Conservation (phyloP, 2,113 vertebrate species). For the Pachyramphus minor region DNA sequence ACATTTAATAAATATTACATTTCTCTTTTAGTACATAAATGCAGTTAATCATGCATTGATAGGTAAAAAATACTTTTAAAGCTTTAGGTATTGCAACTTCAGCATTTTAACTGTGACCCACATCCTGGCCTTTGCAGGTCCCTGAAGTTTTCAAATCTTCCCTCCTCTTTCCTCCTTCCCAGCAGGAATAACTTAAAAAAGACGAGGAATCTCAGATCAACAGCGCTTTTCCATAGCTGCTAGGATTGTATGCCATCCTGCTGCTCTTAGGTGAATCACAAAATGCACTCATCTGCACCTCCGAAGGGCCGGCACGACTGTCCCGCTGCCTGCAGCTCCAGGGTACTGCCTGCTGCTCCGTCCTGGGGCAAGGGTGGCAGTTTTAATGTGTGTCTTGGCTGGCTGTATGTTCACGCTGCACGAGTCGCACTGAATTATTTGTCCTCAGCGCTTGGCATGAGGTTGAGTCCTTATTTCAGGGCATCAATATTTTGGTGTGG, state of each 20-base stretch:
- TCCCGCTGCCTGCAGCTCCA: accelerated
- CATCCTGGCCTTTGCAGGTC: not conserved
- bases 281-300: accelerated
- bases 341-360: not conserved
- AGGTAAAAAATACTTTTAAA: not conserved
- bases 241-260: not conserved
- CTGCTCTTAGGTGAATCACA: accelerated
- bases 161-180: no score
- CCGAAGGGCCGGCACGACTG: accelerated
- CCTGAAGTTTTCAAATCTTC: not conserved
- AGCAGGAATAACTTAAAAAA: not conserved
- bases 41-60: not conserved
- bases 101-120: not conserved
- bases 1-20: conserved; percentile 22
- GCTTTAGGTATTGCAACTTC: not conserved
- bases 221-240: not conserved
- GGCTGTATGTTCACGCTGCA: accelerated
- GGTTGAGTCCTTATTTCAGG: not conserved
- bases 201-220: not conserved
- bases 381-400: not conserved
- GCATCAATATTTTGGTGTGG: not conserved
- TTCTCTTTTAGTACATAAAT: not conserved
- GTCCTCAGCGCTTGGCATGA: accelerated
- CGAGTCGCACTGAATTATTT: not conserved
- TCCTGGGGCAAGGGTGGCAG: not conserved